Percentiles rank a stretch among this genome's conserved stretches.
These are phyloP conservation scores for Miltochrista miniata DNA, from an alignment of 2,888 invertebrate genomes.

Conservation along the genomic window DNA sequence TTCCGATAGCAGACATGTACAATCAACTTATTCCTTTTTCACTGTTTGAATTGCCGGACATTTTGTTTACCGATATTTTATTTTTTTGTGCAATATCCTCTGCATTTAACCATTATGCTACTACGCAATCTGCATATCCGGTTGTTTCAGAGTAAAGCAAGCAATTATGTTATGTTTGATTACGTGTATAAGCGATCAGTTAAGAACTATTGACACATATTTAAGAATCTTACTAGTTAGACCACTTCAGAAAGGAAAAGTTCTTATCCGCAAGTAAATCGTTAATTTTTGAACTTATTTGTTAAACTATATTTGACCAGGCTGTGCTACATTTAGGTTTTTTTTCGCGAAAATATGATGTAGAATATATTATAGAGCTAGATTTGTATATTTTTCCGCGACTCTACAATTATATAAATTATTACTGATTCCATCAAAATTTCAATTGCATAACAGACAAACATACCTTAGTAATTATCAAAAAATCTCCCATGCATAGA, in stretches of 20 bases:
- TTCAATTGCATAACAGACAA: not conserved
- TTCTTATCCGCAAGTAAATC: too few relatives aligned
- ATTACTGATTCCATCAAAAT: conserved; percentile 5
- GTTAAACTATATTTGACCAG: too few relatives aligned
- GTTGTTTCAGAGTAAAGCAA: conserved; percentile 9
- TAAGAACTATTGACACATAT: not conserved
- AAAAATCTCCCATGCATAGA: conserved; percentile 52
- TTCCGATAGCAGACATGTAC: conserved; percentile 22
- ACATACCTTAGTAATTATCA: conserved; percentile 21
- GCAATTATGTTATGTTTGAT: conserved; percentile 7
- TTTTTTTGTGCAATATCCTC: conserved; percentile 1
- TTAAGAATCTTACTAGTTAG: too few relatives aligned
- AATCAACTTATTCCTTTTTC: conserved; percentile 13
- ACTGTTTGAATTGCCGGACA: conserved; percentile 3
- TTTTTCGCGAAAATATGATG: too few relatives aligned
- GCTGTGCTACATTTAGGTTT: too few relatives aligned
- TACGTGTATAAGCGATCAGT: not conserved
- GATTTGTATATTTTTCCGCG: not conserved
- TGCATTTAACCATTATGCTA: not conserved
- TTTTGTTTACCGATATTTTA: conserved; percentile 2
- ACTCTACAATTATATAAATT: conserved; percentile 2
- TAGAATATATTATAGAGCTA: too few relatives aligned
- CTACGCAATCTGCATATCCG: conserved; percentile 8
- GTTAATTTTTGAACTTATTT: too few relatives aligned
- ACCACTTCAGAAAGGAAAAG: too few relatives aligned